These are phyloP conservation scores for Rhynchopsitta pachyrhyncha DNA, from an alignment of 2,113 vertebrate species.

Conservation along the genomic window DNA sequence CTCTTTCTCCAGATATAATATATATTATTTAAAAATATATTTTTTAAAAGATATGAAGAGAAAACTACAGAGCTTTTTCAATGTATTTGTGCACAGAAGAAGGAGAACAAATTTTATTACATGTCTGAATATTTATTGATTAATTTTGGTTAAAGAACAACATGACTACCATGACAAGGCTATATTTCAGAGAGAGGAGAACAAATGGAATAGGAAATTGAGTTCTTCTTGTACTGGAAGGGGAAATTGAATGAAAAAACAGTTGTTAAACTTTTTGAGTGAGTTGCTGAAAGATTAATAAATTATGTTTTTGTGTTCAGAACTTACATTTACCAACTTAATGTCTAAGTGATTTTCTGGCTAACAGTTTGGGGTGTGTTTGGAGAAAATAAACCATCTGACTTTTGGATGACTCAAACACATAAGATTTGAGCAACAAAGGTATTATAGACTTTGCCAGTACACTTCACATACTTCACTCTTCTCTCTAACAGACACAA, in stretches of 20 bases:
- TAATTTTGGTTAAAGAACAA: conserved; percentile 25
- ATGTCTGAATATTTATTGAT: not conserved
- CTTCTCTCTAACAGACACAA: conserved; percentile 41
- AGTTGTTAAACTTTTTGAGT: conserved; percentile 51
- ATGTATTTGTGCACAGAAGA: not conserved
- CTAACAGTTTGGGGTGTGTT: conserved; percentile 35
- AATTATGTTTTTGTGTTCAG: conserved; percentile 52
- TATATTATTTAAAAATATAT: not conserved
- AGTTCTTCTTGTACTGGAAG: conserved; percentile 54
- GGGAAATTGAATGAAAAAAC: conserved; percentile 50
- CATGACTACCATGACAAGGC: not conserved
- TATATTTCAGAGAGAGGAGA: not conserved
- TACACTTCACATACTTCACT: not conserved
- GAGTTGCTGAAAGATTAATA: conserved; percentile 52
- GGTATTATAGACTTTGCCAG: not conserved
- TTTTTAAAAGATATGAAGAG: not conserved
- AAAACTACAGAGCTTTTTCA: not conserved
- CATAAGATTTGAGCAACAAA: not conserved
- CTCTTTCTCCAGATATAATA: not conserved
- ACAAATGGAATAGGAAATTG: conserved; percentile 61
- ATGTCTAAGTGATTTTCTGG: conserved; percentile 8
- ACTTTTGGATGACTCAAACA: conserved; percentile 40
- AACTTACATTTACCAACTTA: conserved; percentile 34
- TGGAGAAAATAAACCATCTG: conserved; percentile 22
- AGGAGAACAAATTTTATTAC: not conserved